phyloP scores from a whole-genome alignment of 2,888 invertebrate species.

The Autographa pulchrina region DNA sequence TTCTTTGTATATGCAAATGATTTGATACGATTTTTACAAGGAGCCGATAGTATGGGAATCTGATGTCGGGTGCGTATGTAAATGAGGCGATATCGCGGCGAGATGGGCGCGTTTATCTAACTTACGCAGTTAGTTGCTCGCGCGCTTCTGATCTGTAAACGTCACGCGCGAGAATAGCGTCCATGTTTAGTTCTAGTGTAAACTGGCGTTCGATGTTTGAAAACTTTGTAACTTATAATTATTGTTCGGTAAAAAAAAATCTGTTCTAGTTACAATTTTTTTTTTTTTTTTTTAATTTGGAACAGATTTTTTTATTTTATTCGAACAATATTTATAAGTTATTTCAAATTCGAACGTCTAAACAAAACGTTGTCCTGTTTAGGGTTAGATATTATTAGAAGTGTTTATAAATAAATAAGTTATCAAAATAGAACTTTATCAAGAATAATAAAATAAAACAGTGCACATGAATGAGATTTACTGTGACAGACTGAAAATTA shows the following conservation, averaged over 20 bases:
- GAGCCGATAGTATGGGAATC: conserved; percentile 80
- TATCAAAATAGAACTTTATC: conserved; percentile 24
- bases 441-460: conserved; percentile 45
- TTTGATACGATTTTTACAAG: conserved; percentile 76
- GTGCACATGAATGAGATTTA: conserved; percentile 73
- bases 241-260: conserved; percentile 47
- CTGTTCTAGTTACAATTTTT: conserved; percentile 20
- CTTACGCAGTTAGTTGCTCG: conserved; percentile 81
- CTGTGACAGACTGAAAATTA: conserved; percentile 68
- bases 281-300: conserved; percentile 28
- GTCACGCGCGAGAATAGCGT: conserved; percentile 69
- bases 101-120: conserved; percentile 79
- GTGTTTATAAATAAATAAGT: conserved; percentile 24
- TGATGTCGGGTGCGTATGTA: conserved; percentile 78
- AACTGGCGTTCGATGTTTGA: conserved; percentile 48
- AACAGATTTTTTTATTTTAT: conserved; percentile 21
- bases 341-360: conserved; percentile 17
- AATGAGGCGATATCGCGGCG: conserved; percentile 84
- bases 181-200: conserved; percentile 62
- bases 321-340: conserved; percentile 57
- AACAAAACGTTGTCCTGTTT: conserved; percentile 36
- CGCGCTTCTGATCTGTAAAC: conserved; percentile 83
- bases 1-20: conserved; percentile 86
- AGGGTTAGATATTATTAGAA: conserved; percentile 33
- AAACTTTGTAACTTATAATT: conserved; percentile 45